Conservation (phyloP, 2,888 invertebrate species). For the Diarsia mendica region DNA sequence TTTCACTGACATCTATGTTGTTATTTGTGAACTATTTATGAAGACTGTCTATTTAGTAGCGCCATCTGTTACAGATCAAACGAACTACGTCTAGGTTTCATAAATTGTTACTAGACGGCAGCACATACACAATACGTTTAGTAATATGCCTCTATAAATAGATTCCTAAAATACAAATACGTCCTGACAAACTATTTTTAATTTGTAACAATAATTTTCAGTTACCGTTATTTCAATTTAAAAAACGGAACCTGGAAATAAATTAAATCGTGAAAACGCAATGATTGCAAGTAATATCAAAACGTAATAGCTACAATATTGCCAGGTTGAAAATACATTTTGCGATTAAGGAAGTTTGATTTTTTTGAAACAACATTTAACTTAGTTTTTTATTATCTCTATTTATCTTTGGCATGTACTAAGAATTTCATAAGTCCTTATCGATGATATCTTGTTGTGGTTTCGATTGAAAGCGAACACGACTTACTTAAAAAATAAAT, state of each 20-base stretch:
- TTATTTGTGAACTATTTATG: background rate
- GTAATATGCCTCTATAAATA: background rate
- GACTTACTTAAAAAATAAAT: background rate
- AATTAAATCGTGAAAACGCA: background rate
- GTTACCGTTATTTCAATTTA: background rate
- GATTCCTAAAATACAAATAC: background rate
- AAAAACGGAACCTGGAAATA: background rate
- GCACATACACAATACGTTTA: background rate
- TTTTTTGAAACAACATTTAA: background rate
- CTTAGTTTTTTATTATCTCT: background rate
- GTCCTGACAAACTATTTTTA: too few species aligned
- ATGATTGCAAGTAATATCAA: conserved; percentile 10
- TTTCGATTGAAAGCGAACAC: background rate
- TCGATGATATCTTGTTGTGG: background rate
- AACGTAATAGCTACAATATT: conserved; percentile 22
- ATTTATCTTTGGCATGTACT: background rate
- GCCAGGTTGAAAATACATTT: conserved; percentile 20
- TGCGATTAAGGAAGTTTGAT: conserved; percentile 3
- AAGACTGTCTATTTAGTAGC: accelerated
- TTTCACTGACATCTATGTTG: conserved; percentile 56
- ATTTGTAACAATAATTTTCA: background rate
- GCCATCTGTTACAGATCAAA: background rate
- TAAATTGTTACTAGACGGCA: conserved; percentile 7
- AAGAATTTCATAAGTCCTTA: background rate
- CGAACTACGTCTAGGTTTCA: background rate